These are phyloP conservation scores for Amphipoea lucens DNA, from an alignment of 2,888 invertebrate species.

Conservation along the genomic window DNA sequence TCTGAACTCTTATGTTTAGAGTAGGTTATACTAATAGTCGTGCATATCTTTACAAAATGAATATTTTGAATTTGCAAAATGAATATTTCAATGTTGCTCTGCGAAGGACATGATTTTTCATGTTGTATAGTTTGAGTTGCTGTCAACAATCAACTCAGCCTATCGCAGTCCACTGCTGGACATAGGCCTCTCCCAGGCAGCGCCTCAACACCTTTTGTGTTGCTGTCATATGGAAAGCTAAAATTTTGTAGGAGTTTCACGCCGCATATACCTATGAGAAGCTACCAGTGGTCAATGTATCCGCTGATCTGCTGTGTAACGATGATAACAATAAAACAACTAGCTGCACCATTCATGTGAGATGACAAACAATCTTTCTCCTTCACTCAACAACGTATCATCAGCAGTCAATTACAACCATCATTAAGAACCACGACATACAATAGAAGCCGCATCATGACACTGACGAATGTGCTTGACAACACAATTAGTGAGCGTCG, in stretches of 20 bases:
- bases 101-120: not conserved
- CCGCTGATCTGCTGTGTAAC: not conserved
- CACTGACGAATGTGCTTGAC: slow-evolving; percentile 46
- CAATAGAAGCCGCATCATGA: slow-evolving; percentile 18
- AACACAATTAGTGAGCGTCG: slow-evolving; percentile 46
- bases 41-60: no score
- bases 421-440: slow-evolving; percentile 10
- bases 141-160: not conserved
- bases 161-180: no score
- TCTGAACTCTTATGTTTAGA: not conserved
- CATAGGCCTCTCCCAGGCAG: no score
- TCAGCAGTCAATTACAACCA: slow-evolving; percentile 31
- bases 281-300: not conserved
- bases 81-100: not conserved
- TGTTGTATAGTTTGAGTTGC: not conserved
- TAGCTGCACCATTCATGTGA: not conserved
- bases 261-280: not conserved
- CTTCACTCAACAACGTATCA: slow-evolving; percentile 9
- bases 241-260: not conserved
- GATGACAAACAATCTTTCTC: slow-evolving; percentile 39
- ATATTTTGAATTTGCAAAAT: no score
- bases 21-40: no score
- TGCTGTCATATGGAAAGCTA: not conserved
- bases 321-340: not conserved
- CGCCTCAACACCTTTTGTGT: not conserved